These are phyloP conservation scores for Procavia capensis DNA, from an alignment of 2,113 vertebrate genomes.

Conservation along the genomic window DNA sequence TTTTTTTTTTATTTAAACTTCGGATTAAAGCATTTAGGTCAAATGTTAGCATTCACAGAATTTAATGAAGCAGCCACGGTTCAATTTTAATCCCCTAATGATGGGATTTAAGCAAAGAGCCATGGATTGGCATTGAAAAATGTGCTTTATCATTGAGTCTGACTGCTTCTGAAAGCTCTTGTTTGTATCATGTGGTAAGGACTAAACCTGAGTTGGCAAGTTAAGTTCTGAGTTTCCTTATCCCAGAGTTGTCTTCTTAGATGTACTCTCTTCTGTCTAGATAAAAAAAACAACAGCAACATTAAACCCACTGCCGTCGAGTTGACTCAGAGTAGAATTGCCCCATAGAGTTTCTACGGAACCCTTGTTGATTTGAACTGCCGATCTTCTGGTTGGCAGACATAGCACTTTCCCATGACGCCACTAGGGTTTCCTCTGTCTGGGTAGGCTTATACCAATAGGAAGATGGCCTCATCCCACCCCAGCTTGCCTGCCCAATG, in stretches of 20 bases:
- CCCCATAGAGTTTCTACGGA: no score
- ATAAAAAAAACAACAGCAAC: no score
- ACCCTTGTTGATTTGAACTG: no score
- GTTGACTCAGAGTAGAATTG: no score
- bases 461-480: neutral
- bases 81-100: slow-evolving; percentile 56
- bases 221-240: slow-evolving; percentile 12
- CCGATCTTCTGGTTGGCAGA: no score
- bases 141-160: slow-evolving; percentile 55
- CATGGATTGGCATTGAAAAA: slow-evolving; percentile 52
- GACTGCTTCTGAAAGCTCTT: slow-evolving; percentile 12
- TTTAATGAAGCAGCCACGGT: slow-evolving; percentile 25
- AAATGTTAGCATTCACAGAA: slow-evolving; percentile 50
- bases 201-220: neutral
- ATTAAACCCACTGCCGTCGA: no score
- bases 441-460: neutral
- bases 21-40: slow-evolving; percentile 55
- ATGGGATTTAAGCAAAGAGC: slow-evolving; percentile 55
- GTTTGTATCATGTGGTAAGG: slow-evolving; percentile 17
- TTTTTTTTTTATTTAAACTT: slow-evolving; percentile 1
- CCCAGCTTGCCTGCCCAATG: neutral
- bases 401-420: no score
- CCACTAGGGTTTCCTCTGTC: neutral
- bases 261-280: neutral
- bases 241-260: neutral